Evolutionary conservation across 2,888 invertebrate species (phyloP).

Genomic region (Lydus trimaculatus): DNA sequence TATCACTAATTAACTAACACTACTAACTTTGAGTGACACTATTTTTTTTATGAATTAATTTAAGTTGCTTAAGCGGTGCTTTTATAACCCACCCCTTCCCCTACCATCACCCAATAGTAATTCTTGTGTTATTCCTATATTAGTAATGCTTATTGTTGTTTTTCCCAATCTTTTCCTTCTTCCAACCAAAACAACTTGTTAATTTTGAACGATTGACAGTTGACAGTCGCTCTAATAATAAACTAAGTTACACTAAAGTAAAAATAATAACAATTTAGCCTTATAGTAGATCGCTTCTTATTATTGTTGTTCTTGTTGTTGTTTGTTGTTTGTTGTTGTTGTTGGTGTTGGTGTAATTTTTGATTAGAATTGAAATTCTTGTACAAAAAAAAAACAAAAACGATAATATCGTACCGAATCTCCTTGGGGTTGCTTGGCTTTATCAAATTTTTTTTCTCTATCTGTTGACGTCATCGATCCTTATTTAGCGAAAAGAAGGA

Average conservation of each 20-base stretch:
- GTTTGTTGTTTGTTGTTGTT: background rate
- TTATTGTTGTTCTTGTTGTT: background rate
- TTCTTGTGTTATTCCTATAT: constrained; percentile 33
- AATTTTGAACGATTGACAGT: background rate
- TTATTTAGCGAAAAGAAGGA: constrained; percentile 92
- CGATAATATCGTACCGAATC: constrained; percentile 14
- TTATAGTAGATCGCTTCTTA: background rate
- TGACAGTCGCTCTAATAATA: background rate
- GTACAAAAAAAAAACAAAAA: constrained; percentile 31
- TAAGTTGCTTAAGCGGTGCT: constrained; percentile 54
- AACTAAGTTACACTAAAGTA: no score
- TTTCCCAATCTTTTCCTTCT: background rate
- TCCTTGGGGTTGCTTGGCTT: constrained; percentile 61
- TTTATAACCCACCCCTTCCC: constrained; percentile 9
- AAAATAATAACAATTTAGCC: background rate
- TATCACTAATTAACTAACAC: constrained; percentile 5
- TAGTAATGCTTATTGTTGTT: constrained; percentile 44
- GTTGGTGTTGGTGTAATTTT: background rate
- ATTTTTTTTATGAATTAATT: constrained; percentile 39
- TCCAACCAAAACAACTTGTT: background rate
- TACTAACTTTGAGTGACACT: background rate
- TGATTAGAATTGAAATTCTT: background rate
- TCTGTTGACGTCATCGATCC: constrained; percentile 75
- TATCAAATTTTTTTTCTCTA: constrained; percentile 62
- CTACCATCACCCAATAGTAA: background rate